Evolutionary conservation across 1,140 invertebrate species (phyloP).

Genomic region (Leptopilina boulardi): DNA sequence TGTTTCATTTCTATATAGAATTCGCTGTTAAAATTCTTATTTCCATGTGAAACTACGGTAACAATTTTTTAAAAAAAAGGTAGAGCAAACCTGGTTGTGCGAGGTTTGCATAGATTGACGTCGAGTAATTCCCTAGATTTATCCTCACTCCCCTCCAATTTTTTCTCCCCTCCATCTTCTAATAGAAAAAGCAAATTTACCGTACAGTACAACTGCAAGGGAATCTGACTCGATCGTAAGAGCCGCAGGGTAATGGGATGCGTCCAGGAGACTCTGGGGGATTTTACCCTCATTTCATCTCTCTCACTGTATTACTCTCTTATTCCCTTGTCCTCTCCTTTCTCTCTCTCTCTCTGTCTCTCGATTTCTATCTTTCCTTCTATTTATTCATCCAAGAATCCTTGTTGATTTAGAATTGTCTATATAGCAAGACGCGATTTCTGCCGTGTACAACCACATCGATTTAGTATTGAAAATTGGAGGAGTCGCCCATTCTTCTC

Average conservation of each 20-base stretch:
- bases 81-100: conserved; percentile 32
- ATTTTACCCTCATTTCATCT: conserved; percentile 11
- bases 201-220: conserved; percentile 49
- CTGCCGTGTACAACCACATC: conserved; percentile 9
- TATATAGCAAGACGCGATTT: conserved; percentile 5
- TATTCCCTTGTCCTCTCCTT: too few relatives aligned
- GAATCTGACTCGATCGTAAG: conserved; percentile 49
- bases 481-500: neutral
- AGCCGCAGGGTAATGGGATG: conserved; percentile 36
- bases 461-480: conserved; percentile 30
- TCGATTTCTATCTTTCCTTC: conserved; percentile 10
- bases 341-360: conserved; percentile 5
- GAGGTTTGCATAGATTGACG: conserved; percentile 54
- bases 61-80: conserved; percentile 3
- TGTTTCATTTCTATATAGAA: neutral
- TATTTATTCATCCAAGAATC: conserved; percentile 23
- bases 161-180: conserved; percentile 50
- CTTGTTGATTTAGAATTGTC: conserved; percentile 32
- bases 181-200: conserved; percentile 60
- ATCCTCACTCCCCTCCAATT: conserved; percentile 53
- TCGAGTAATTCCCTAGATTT: conserved; percentile 56
- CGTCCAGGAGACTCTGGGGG: conserved; percentile 45
- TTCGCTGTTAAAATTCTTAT: conserved; percentile 26
- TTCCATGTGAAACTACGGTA: conserved; percentile 1
- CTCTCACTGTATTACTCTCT: too few relatives aligned